Evolutionary conservation across 2,888 invertebrate genomes (phyloP), one percentile per base, ranked within the genome.

Genomic region (Euplagia quadripunctaria): DNA sequence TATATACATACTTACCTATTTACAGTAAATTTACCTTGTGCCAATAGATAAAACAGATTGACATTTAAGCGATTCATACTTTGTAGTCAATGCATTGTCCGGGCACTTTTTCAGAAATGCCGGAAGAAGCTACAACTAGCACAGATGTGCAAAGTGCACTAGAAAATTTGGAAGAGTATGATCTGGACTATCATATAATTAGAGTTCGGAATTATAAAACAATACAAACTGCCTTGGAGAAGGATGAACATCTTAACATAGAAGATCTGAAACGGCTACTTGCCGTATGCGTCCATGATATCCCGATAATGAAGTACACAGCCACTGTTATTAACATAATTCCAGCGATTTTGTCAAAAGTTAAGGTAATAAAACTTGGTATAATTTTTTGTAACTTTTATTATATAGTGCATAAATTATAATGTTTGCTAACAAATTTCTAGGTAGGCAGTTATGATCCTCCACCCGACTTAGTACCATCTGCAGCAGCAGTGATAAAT

Each of bases 401-500:
- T 61, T 12, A 12, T 12, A 14, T 31, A 14, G 6, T 46, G 31
- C 31, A 31, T 1, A 49, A 46, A 51, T 31, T 41, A 7, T 8
- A 66, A 49, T 77, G 63, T 72, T 72, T 72, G 42, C 73, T 64
- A 72, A 71, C 67, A 74, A 67, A 67, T 76, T 85, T 83, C 7
- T 76, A 88, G 90, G 71, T 65, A 46, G 86, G 76, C 71, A 78
- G 76, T 76, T 81, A 79, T 55, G 52, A 77, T 43, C 73, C 79
- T 61, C 52, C 80, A 58, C 85, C 88, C 70, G 79, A 89, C 61
- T 81, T 94, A 31, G 42, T 89, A 31, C 87, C 87, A 71, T 90
- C 92, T 63, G 89, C 92, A 42, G 55, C 89, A 69, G 88, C 87
- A 68, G 81, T 94, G 9, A 73, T 94, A 41, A 81, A 89, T 20